phyloP scores from a whole-genome alignment of 2,888 invertebrate genomes.

The Scelioninae gen. 2 region DNA sequence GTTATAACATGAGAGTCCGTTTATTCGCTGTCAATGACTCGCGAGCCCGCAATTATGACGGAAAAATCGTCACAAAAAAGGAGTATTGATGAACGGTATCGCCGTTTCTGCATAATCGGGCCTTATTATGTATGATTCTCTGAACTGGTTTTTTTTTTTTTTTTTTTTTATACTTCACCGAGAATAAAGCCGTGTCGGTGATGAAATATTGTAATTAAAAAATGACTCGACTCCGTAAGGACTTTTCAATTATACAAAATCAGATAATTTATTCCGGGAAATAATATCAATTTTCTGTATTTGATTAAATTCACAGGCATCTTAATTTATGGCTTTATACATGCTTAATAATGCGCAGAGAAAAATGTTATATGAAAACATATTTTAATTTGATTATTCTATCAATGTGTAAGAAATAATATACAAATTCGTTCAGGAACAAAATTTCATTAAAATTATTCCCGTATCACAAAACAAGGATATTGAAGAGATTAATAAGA shows the following conservation, averaged over 20 bases:
- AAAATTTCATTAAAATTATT: background rate
- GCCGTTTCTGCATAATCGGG: slow-evolving; percentile 52
- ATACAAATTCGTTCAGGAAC: no score
- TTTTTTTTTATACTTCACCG: background rate
- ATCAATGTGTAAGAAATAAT: no score
- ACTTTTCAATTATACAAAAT: background rate
- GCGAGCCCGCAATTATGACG: slow-evolving; percentile 43
- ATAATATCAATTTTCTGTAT: background rate
- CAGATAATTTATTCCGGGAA: slow-evolving; percentile 35
- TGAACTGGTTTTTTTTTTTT: slow-evolving; percentile 41
- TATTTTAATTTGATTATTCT: no score
- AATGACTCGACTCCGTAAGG: no score
- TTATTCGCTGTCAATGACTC: slow-evolving; percentile 58
- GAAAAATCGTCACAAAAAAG: slow-evolving; percentile 47
- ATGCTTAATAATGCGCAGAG: no score
- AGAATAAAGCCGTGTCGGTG: slow-evolving; percentile 13
- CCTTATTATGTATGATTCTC: slow-evolving; percentile 48
- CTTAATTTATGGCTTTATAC: no score
- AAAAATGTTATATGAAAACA: no score
- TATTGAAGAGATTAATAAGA: no score
- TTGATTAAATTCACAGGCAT: background rate
- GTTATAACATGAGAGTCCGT: slow-evolving; percentile 40
- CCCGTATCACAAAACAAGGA: no score
- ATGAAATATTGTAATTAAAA: no score
- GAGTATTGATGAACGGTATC: slow-evolving; percentile 49